Evolutionary conservation across 2,888 invertebrate species (phyloP).

Genomic region (Morpho achilles): DNA sequence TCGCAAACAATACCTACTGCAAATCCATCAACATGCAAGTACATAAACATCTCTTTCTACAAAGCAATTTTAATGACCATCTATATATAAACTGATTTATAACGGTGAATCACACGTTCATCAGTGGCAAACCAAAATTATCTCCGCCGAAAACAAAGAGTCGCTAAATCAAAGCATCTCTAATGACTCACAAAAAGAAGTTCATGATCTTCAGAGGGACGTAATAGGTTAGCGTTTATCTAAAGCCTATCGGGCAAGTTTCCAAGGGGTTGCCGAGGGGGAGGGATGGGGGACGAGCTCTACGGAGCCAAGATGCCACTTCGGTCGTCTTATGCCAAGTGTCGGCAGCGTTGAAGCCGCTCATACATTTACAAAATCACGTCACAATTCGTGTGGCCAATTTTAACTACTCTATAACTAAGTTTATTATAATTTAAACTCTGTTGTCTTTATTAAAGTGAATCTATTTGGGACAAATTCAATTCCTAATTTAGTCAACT

Average conservation of each 20-base stretch:
- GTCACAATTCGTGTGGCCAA: conserved; percentile 14
- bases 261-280: conserved; percentile 51
- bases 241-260: conserved; percentile 52
- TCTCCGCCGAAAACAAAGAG: conserved; percentile 15
- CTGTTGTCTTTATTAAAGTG: no score
- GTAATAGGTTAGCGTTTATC: conserved; percentile 44
- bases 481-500: no score
- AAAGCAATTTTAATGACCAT: conserved; percentile 10
- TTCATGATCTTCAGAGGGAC: conserved; percentile 27
- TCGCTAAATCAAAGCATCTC: conserved; percentile 14
- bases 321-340: conserved; percentile 49
- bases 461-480: no score
- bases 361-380: conserved; percentile 21
- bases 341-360: conserved; percentile 32
- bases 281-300: conserved; percentile 35
- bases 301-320: conserved; percentile 47
- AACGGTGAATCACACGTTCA: conserved; percentile 19
- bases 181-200: conserved; percentile 23
- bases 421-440: no score
- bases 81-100: conserved; percentile 21
- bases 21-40: conserved; percentile 5
- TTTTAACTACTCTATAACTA: not conserved
- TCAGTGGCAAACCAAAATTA: conserved; percentile 17
- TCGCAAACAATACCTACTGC: not conserved
- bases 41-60: conserved; percentile 15